Conservation (phyloP, 2,797 vertebrate genomes). For the Sorex maritimensis region DNA sequence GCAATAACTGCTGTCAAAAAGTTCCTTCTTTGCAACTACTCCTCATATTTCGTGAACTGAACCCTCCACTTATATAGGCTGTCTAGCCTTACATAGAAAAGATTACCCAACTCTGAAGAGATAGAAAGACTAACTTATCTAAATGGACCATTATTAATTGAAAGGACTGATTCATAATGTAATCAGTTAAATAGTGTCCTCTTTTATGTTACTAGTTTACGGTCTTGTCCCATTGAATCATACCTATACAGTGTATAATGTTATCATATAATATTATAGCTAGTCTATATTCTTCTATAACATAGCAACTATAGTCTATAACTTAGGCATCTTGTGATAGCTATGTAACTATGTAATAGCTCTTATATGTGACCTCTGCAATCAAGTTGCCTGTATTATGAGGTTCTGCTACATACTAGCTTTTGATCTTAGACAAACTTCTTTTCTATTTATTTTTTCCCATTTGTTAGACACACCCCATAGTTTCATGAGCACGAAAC, state of each 20-base stretch:
- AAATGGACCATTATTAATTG: slow-evolving; percentile 4
- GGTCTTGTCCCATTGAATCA: background rate
- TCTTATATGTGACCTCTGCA: background rate
- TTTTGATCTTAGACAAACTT: background rate
- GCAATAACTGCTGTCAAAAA: background rate
- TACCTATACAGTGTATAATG: background rate
- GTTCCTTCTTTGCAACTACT: background rate
- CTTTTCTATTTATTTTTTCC: slow-evolving; percentile 2
- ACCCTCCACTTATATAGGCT: background rate
- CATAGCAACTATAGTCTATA: background rate
- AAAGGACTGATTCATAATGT: background rate
- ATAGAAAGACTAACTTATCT: background rate
- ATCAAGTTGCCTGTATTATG: background rate
- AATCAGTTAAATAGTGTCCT: background rate
- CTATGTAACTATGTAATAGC: background rate
- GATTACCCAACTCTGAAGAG: background rate
- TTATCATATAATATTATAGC: background rate
- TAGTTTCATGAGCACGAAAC: background rate
- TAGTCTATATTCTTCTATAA: background rate
- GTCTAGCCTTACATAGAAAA: background rate
- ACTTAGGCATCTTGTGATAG: background rate
- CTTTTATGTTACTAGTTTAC: background rate
- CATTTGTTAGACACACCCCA: background rate
- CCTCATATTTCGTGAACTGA: background rate
- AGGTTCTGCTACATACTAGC: slow-evolving; percentile 3